Base-by-base conservation (phyloP, 2,113 vertebrate species). In the Natator depressus region DNA sequence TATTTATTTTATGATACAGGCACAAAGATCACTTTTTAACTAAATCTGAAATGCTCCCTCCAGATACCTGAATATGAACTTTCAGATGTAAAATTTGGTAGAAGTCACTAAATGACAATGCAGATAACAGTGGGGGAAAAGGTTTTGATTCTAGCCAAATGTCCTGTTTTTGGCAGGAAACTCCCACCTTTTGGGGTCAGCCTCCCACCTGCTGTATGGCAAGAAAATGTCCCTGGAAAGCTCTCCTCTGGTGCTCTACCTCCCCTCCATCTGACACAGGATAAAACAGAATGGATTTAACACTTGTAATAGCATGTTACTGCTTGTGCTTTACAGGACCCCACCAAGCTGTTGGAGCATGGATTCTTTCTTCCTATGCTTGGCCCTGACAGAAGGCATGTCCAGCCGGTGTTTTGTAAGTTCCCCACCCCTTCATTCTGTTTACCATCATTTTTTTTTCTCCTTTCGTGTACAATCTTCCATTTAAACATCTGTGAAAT, bases 321-420 rank as follows among this genome's bases (percentile, higher is more conserved):
- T 20, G 29, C 53, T 59, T 16, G 47, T n/a, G 2, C 3, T 25
- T 5, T 49, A 35, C 7, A 9, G 27, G 1, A 8, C 1, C 24
- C 27, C 42, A 14, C 25, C 35, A 20, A 46, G 5, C 24, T 53
- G 57, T n/a, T 46, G 1, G 4, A 59, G 82, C 59, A 38, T n/a
- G 1, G 0, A 4, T 29, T 54, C 38, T 81, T 50, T 10, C 80
- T 38, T n/a, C 54, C 80, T n/a, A 29, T 2, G 22, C 1, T n/a
- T 0, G 24, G 49, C 80, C n/a, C 62, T 6, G 55, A 38, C 50
- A 91, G 53, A 82, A 90, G 20, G 5, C 42, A 82, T 1, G 0
- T 47, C 35, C 35, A 88, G 27, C 47, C 5, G 14, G 10, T 47
- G 10, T 85, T 53, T 54, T 24, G 14, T 7, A 55, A 4, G 47